phyloP scores from a whole-genome alignment of 2,797 vertebrate species.

The Poecilia picta region DNA sequence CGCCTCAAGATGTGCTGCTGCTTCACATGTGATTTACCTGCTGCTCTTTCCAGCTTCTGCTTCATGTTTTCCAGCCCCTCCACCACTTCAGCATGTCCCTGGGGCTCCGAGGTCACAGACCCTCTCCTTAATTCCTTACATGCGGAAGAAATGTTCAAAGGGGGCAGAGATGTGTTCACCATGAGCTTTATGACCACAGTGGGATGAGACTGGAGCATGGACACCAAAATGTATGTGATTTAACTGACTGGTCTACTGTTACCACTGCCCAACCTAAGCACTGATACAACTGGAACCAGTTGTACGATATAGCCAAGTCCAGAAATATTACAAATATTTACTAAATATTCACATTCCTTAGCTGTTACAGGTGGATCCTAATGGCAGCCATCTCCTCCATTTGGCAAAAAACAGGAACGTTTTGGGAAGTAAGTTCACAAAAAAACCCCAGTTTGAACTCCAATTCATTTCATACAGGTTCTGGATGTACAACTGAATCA shows the following conservation, averaged over 20 bases:
- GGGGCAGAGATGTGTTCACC: background rate
- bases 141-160: background rate
- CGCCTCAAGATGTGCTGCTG: background rate
- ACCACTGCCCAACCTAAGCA: background rate
- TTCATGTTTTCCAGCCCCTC: background rate
- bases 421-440: background rate
- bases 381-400: background rate
- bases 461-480: background rate
- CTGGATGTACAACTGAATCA: background rate
- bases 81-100: background rate
- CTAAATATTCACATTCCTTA: background rate
- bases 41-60: background rate
- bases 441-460: background rate
- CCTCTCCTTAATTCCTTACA: background rate
- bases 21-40: conserved; percentile 1
- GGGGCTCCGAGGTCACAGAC: background rate
- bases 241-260: background rate
- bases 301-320: background rate
- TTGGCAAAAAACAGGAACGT: background rate
- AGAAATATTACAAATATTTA: background rate
- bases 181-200: background rate
- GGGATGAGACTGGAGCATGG: background rate
- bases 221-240: background rate
- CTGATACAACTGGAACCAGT: background rate
- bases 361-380: background rate